Evolutionary conservation across 2,797 vertebrate species (phyloP).

Genomic region (Macropus fuliginosus): DNA sequence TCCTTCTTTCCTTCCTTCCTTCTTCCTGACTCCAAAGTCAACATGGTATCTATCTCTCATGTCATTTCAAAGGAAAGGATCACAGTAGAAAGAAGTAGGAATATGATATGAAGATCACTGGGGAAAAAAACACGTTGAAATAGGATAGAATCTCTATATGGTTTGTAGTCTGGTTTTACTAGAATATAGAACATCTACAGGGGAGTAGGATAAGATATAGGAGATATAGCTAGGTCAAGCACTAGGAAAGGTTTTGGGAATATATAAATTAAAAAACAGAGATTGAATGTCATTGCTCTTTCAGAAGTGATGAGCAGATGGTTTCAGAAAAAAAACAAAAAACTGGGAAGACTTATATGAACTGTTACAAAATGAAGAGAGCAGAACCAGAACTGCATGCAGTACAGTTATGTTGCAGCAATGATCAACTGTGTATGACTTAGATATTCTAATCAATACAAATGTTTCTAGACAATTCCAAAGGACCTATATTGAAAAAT

Average conservation of each 20-base stretch:
- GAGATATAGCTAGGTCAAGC: not conserved
- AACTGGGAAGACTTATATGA: not conserved
- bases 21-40: no score
- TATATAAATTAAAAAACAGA: not conserved
- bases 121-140: not conserved
- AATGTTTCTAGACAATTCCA: not conserved
- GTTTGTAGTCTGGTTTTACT: not conserved
- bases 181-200: not conserved
- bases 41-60: no score
- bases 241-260: not conserved
- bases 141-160: not conserved
- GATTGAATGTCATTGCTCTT: not conserved
- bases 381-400: not conserved
- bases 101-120: not conserved
- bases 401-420: not conserved
- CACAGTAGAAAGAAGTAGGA: no score
- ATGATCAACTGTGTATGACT: not conserved
- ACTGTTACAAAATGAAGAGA: not conserved
- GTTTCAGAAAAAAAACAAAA: not conserved
- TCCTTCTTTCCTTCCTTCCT: no score
- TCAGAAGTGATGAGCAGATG: not conserved
- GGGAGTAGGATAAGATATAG: rapidly evolving
- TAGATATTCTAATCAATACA: not conserved
- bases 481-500: not conserved
- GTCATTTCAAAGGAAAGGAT: no score